A percentile compares a stretch with the other conserved stretches of the same genome.
These are phyloP conservation scores for Lepidocolaptes lacrymiger DNA, from an alignment of 2,797 vertebrate genomes.

Conservation along the genomic window DNA sequence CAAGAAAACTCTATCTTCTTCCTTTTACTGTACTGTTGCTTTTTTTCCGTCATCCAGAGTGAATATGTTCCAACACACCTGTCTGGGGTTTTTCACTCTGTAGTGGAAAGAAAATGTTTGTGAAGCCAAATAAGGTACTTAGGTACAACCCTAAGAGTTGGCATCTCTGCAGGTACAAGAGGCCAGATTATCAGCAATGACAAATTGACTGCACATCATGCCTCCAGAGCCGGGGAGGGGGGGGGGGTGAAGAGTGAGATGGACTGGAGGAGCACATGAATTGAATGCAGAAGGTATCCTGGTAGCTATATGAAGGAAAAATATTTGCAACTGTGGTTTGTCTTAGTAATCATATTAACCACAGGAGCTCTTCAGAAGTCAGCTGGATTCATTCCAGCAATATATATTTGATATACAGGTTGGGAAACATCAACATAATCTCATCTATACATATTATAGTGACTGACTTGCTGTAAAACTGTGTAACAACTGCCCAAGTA, in stretches of 20 bases:
- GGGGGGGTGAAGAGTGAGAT: neutral
- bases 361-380: neutral
- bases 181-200: neutral
- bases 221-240: neutral
- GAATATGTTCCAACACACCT: neutral
- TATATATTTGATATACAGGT: neutral
- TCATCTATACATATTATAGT: neutral
- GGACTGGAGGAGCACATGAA: neutral
- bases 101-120: neutral
- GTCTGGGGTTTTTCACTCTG: neutral
- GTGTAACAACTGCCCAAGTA: neutral
- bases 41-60: neutral
- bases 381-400: neutral
- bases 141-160: neutral
- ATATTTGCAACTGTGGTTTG: neutral
- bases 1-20: neutral
- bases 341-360: neutral
- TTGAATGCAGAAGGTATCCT: neutral
- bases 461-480: neutral
- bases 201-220: accelerated
- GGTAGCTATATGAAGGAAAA: neutral
- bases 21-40: neutral
- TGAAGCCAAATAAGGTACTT: neutral
- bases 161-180: neutral
- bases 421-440: neutral